These are phyloP conservation scores for Anisognathus igniventris DNA, from an alignment of 2,797 vertebrate species.

Conservation along the genomic window DNA sequence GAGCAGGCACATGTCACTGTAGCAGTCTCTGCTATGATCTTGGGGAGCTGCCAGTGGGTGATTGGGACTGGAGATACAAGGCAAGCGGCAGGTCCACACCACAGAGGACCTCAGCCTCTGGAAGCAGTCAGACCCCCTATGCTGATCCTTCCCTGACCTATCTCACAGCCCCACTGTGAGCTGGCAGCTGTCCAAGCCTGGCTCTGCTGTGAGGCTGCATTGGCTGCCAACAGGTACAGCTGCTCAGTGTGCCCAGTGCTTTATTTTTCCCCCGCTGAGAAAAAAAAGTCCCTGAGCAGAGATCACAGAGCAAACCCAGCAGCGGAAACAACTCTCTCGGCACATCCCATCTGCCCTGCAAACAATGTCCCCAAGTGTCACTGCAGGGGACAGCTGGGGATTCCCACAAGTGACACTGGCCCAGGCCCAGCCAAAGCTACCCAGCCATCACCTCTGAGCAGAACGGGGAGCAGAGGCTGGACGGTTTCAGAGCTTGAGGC, in stretches of 20 bases:
- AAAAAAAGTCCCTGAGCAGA: neutral
- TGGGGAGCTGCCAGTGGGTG: neutral
- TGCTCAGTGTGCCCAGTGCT: neutral
- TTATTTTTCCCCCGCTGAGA: neutral
- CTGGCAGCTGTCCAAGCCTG: neutral
- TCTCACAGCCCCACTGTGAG: neutral
- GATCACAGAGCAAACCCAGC: neutral
- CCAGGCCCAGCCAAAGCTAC: neutral
- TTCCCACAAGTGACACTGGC: neutral
- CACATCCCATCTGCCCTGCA: neutral
- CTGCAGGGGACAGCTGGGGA: neutral
- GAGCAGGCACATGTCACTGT: fast-evolving
- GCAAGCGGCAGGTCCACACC: neutral
- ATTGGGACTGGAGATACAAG: neutral
- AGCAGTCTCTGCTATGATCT: neutral
- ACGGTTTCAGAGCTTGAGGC: neutral
- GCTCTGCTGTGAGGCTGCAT: fast-evolving
- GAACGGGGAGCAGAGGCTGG: neutral
- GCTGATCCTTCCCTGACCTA: neutral
- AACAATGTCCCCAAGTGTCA: neutral
- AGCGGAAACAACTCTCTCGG: fast-evolving
- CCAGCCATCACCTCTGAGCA: neutral
- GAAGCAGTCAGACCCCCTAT: neutral
- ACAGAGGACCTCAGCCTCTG: neutral
- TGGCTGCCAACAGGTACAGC: neutral